Evolutionary conservation across 2,797 vertebrate species (phyloP), one percentile per base, ranked within the genome.

Genomic region (Synaphobranchus kaupii): DNA sequence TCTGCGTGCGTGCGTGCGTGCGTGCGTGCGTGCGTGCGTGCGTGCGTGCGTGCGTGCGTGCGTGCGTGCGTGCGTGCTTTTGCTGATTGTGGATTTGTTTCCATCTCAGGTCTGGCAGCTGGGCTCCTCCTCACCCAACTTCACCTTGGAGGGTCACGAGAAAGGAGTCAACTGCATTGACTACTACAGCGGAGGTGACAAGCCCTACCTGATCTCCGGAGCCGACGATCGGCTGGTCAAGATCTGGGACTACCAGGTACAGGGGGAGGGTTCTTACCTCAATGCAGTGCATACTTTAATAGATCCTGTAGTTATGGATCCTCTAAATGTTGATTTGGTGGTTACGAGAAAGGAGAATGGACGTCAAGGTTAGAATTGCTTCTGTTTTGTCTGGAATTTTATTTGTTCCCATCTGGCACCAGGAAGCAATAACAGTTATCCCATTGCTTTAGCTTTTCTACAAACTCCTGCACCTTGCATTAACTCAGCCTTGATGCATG

Each of bases 101-200:
- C 88, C 90, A 2, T 86, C 89, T 80, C 87, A 99, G 98, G 98
- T 99, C 8, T 99, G 98, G 98, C 98, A 99, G 92, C 96, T 99
- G 44, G 98, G 98, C 34, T 99, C 98, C 6, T 99, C 98, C 0
- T 98, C 98, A 88, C 98, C 98, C 73, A 99, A 99, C 94, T 99
- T 99, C 91, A 99, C 98, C 82, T 94, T 99, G 94, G 98, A 99
- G 90, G 98, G 98, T 71, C 98, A 99, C 0, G 98, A 99, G 92
- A 99, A 99, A 90, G 98, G 98, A 0, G 98, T 99, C n/a, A 99
- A 99, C 93, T 99, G 98, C 92, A 99, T 99, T 39, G 98, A 99
- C 93, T 99, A 99, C 87, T 99, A 99, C 95, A 99, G 98, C 48
- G 98, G 98, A 88, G 98, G 98, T 50, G 98, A 99, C 95, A 99